Conservation (phyloP, 1,140 invertebrate species). For the Sarcophaga bullata region DNA sequence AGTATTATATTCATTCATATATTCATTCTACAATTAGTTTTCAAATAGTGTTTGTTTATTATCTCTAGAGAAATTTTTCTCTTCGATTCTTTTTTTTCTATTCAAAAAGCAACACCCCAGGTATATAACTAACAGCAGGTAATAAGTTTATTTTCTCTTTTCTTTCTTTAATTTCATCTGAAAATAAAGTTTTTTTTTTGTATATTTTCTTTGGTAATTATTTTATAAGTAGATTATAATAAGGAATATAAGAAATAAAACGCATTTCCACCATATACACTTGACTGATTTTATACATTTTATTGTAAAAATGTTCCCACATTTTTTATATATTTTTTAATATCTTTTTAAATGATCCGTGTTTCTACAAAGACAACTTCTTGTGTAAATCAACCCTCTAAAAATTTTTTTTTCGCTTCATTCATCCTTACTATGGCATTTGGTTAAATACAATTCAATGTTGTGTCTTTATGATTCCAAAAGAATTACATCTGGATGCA, state of each 20-base stretch:
- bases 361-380: background rate
- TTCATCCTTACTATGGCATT: background rate
- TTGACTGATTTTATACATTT: background rate
- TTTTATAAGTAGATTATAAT: background rate
- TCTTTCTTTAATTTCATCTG: background rate
- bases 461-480: background rate
- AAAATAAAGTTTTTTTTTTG: background rate
- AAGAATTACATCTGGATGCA: background rate
- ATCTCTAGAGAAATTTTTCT: too few species aligned
- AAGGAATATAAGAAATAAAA: background rate
- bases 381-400: background rate
- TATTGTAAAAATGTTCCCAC: background rate
- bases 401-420: background rate
- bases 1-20: too few species aligned
- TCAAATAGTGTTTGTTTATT: too few species aligned
- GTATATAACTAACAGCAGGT: slow-evolving; percentile 10
- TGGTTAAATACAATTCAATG: background rate
- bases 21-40: too few species aligned
- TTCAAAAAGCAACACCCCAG: too few species aligned
- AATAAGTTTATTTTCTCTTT: background rate
- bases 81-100: too few species aligned
- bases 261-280: background rate
- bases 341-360: slow-evolving; percentile 1
- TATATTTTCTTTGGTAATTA: background rate
- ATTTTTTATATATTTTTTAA: background rate